Conservation (phyloP, 2,113 vertebrate genomes). For the Mustelus asterias region DNA sequence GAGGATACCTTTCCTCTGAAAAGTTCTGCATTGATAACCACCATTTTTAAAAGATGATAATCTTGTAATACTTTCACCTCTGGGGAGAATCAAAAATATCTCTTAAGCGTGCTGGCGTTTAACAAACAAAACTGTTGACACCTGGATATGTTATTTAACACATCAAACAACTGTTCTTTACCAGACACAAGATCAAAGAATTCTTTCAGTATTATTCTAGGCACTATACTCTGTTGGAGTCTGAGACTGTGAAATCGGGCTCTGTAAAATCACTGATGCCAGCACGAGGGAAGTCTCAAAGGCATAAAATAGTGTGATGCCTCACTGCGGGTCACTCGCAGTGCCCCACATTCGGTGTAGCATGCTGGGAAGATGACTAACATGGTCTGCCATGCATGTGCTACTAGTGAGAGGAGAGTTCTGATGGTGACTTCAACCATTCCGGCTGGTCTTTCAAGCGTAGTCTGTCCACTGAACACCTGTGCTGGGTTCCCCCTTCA, state of each 20-base stretch:
- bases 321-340: background rate
- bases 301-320: background rate
- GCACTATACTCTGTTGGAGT: background rate
- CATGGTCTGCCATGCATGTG: background rate
- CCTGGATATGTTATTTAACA: conserved; percentile 1
- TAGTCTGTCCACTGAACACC: background rate
- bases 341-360: background rate
- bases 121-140: background rate
- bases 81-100: background rate
- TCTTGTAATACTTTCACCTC: conserved; percentile 1
- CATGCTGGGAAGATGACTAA: background rate
- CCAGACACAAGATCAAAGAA: conserved; percentile 7
- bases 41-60: background rate
- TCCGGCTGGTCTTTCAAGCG: background rate
- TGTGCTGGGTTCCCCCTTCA: background rate
- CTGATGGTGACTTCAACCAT: background rate
- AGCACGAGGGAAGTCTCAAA: background rate
- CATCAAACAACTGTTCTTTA: background rate
- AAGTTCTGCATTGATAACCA: background rate
- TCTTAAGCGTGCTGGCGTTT: background rate
- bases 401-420: background rate
- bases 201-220: background rate
- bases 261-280: background rate
- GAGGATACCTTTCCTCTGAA: background rate
- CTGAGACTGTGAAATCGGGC: background rate